Evolutionary conservation across 2,888 invertebrate genomes (phyloP).

Genomic region (Cheilosia vernalis): DNA sequence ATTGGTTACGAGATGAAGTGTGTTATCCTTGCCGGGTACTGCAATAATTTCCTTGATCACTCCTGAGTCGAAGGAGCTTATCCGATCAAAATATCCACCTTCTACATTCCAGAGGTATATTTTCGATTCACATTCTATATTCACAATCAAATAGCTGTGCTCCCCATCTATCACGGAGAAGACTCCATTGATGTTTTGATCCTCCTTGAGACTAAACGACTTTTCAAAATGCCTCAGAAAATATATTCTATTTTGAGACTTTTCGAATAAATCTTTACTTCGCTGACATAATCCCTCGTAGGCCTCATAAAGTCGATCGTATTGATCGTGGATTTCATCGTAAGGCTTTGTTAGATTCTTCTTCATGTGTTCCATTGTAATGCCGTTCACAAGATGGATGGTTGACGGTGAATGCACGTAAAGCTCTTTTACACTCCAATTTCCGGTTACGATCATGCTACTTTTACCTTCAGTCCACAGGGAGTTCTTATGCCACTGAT

Average conservation of each 20-base stretch:
- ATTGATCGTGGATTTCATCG: constrained; percentile 32
- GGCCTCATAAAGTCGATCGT: constrained; percentile 73
- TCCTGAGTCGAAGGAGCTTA: constrained; percentile 83
- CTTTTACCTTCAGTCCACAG: constrained; percentile 80
- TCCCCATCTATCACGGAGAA: constrained; percentile 60
- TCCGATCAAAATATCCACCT: constrained; percentile 77
- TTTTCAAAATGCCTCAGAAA: constrained; percentile 84
- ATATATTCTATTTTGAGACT: constrained; percentile 82
- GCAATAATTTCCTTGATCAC: constrained; percentile 83
- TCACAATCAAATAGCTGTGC: constrained; percentile 78
- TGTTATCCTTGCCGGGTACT: constrained; percentile 77
- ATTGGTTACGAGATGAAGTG: constrained; percentile 81
- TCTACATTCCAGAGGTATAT: constrained; percentile 83
- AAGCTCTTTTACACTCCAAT: constrained; percentile 84
- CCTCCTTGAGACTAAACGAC: constrained; percentile 76
- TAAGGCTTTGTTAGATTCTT: constrained; percentile 75
- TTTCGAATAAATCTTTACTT: constrained; percentile 78
- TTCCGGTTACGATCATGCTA: constrained; percentile 83
- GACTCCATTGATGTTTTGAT: constrained; percentile 69
- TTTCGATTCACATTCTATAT: constrained; percentile 83
- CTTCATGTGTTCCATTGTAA: constrained; percentile 62
- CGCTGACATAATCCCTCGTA: constrained; percentile 80
- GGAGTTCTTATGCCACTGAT: constrained; percentile 82
- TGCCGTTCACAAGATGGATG: constrained; percentile 73
- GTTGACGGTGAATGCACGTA: constrained; percentile 80